Base-by-base conservation (phyloP, 1,140 invertebrate species). In the Linepithema humile region DNA sequence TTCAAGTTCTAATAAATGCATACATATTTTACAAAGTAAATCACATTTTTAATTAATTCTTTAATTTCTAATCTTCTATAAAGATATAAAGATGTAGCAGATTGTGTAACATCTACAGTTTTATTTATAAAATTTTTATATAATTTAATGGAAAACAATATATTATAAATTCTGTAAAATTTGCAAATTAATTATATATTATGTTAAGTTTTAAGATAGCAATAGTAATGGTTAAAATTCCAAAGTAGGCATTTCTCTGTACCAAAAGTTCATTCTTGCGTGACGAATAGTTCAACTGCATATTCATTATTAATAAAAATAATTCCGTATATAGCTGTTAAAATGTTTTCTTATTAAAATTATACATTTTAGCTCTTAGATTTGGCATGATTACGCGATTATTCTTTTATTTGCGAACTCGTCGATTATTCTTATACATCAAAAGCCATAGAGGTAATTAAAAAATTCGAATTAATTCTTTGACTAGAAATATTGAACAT, bases 361-460 rank as follows among this genome's bases (percentile, higher is more conserved):
- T 53, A 17, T 40, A 38, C 4, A 48, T 80, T 86, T 3, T 92
- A 96, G 94, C 92, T 87, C 1, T 32, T 95, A 4, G n/a, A 9
- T 64, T 88, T 95, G 29, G 95, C 93, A 20, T 93, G 95, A 85
- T 85, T 94, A 7, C 92, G 87, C 4, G 91, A 95, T 32, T 98
- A 97, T 86, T 96, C 94, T 92, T 96, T 96, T 88, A 91, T 95
- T 12, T 98, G 98, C 93, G 95, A 98, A 93, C 96, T 97, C 23
- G 94, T 98, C 26, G 95, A 97, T 92, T 97, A 96, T 92, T 95
- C 97, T 4, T 90, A 96, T 85, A 94, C 94, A 87, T 94, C 96
- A 83, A 85, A 96, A 87, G 96, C 97, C 88, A 86, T 97, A 55
- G 90, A 94, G 93, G 96, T 96, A 94, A 77, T 50, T 38, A 1